These are phyloP conservation scores for Ibycter americanus DNA, from an alignment of 2,797 vertebrate genomes.

Conservation along the genomic window DNA sequence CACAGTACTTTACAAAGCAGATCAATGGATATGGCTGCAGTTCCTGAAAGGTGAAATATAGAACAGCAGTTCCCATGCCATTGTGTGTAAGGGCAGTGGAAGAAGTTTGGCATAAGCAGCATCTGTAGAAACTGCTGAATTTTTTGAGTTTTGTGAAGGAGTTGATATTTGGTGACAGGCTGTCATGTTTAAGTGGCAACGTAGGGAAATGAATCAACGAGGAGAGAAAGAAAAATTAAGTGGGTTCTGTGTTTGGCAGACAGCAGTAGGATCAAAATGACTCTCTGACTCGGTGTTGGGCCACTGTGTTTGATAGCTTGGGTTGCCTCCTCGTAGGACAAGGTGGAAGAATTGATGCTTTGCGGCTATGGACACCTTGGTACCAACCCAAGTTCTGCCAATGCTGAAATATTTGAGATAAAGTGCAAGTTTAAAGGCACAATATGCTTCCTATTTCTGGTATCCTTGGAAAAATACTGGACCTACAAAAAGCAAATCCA, in stretches of 20 bases:
- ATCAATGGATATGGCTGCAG: neutral
- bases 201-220: neutral
- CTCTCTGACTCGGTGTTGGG: neutral
- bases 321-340: neutral
- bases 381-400: neutral
- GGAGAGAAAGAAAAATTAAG: neutral
- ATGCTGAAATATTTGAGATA: fast-evolving
- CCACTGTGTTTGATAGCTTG: neutral
- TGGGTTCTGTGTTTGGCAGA: neutral
- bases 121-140: neutral
- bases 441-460: neutral
- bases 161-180: neutral
- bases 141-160: neutral
- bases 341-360: neutral
- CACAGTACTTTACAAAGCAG: neutral
- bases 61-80: neutral
- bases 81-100: neutral
- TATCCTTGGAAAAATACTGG: neutral
- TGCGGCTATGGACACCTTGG: neutral
- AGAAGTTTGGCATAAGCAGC: neutral
- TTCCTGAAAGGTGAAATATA: neutral
- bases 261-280: neutral
- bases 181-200: neutral
- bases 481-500: neutral
- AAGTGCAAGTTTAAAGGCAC: neutral